These are phyloP conservation scores for Drosophila recens DNA, from an alignment of 2,888 invertebrate species.

Conservation along the genomic window DNA sequence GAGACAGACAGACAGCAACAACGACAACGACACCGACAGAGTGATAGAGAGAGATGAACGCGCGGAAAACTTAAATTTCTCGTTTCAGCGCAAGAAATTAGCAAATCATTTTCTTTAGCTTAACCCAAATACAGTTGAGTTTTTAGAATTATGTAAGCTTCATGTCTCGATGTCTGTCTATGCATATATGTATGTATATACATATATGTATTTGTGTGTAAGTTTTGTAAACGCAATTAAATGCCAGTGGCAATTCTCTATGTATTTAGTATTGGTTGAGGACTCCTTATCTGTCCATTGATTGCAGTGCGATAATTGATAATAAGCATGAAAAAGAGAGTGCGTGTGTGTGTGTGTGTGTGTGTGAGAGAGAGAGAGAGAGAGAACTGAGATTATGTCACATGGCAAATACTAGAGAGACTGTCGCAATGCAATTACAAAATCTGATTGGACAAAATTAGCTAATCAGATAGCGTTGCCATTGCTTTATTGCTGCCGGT, in stretches of 20 bases:
- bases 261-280: conserved; percentile 19
- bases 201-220: conserved; percentile 15
- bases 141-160: conserved; percentile 70
- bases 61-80: conserved; percentile 79
- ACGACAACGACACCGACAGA: conserved; percentile 1
- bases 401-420: conserved; percentile 26
- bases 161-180: conserved; percentile 54
- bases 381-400: conserved; percentile 60
- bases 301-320: conserved; percentile 63
- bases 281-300: conserved; percentile 69
- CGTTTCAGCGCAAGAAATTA: conserved; percentile 76
- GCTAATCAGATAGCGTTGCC: conserved; percentile 34
- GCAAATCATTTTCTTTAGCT: conserved; percentile 79
- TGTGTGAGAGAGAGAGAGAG: neutral
- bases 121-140: conserved; percentile 74
- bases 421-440: conserved; percentile 60
- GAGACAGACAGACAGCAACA: neutral
- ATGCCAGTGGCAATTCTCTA: conserved; percentile 63
- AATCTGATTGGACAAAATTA: conserved; percentile 59
- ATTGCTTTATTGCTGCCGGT: conserved; percentile 7
- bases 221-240: conserved; percentile 67
- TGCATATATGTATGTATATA: conserved; percentile 7
- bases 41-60: conserved; percentile 36
- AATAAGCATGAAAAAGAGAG: conserved; percentile 50
- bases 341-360: conserved; percentile 23